These are phyloP conservation scores for Clamator glandarius DNA, from an alignment of 2,797 vertebrate genomes.

Conservation along the genomic window DNA sequence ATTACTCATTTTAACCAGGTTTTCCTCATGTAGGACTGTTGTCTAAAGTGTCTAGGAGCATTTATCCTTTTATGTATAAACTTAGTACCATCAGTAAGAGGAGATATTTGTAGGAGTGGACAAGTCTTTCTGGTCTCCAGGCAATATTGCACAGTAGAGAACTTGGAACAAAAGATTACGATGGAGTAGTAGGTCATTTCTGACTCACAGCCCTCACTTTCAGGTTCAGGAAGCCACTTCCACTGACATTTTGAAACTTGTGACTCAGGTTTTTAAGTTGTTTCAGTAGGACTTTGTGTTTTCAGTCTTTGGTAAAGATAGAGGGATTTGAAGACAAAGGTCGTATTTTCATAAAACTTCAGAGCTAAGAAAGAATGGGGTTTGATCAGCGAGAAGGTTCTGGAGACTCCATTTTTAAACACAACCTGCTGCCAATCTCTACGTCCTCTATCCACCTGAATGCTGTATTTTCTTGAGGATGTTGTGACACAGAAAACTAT, in stretches of 20 bases:
- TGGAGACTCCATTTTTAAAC: neutral
- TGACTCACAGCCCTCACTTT: neutral
- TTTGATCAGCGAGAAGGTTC: neutral
- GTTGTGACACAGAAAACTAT: neutral
- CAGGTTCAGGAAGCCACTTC: neutral
- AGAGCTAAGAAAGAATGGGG: neutral
- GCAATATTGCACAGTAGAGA: neutral
- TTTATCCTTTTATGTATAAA: slow-evolving; percentile 14
- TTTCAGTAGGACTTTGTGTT: neutral
- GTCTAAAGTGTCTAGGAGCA: neutral
- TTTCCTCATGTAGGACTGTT: neutral
- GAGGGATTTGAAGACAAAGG: neutral
- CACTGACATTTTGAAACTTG: neutral
- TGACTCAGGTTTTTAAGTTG: neutral
- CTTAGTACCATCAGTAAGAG: neutral
- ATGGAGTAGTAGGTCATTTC: neutral
- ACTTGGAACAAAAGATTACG: slow-evolving; percentile 8
- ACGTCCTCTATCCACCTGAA: neutral
- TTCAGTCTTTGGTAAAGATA: neutral
- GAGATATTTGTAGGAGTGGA: slow-evolving; percentile 32
- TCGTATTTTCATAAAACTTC: neutral
- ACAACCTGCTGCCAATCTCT: neutral
- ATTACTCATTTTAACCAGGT: neutral
- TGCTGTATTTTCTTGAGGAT: neutral
- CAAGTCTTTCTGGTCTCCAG: neutral